Base-by-base conservation (phyloP, 1,140 invertebrate species). In the Trichonephila inaurata region DNA sequence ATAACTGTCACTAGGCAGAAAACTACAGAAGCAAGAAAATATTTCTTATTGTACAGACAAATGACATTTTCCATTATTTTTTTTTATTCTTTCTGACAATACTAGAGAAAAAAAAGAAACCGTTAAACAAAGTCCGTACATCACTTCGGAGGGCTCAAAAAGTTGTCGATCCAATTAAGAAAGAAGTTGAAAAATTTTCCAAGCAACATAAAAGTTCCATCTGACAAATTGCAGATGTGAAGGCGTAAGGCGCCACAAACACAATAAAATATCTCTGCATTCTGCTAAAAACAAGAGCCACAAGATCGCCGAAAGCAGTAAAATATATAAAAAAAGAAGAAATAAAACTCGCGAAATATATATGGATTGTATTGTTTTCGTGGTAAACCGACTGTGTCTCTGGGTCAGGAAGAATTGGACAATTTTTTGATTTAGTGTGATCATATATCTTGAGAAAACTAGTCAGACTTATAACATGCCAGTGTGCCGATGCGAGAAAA, bases 331-430 rank as follows among this genome's bases (percentile, higher is more conserved):
- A 21, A 82, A 40, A 8, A 28, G 28, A 14, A 16, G 33, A 77
- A 77, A 77, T 77, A 77, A 77, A 77, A 77, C 24, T 77, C 14
- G 44, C 14, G 51, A 60, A 51, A 83, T 83, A 83, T 83, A 83
- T 83, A 83, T 83, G 82, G 82, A 83, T 83, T 83, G 60, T 83
- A 83, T 83, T 83, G 82, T 83, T 83, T 83, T 83, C 82, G 82
- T 83, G 82, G 82, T 83, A 83, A 83, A 83, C 82, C 82, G 82
- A 83, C 19, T 83, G 82, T 83, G 44, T 83, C 82, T 60, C n/a
- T 24, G 8, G 19, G 40, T 44, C 82, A 24, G 12, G 82, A 77
- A 77, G 44, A 60, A 83, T 58, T 83, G 82, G 82, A 83, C 82
- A 60, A 58, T 83, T 83, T 77, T 83, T 83, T 83, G 82, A 83